phyloP scores from a whole-genome alignment of 2,888 invertebrate genomes.

The Drosophila gaucha region DNA sequence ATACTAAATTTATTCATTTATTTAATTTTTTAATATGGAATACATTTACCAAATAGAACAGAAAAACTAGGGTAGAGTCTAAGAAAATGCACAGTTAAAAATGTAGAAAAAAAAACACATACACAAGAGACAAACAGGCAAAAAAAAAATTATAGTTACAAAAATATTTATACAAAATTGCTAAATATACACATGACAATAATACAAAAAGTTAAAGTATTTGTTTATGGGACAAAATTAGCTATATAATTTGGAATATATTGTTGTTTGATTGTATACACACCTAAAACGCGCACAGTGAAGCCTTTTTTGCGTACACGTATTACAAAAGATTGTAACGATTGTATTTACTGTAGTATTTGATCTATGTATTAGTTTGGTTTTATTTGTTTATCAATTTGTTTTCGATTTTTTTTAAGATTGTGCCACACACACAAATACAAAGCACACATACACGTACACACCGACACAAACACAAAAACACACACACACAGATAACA shows the following conservation, averaged over 20 bases:
- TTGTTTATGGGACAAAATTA: conserved; percentile 33
- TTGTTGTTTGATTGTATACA: conserved; percentile 60
- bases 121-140: conserved; percentile 41
- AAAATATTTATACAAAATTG: conserved; percentile 27
- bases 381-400: conserved; percentile 49
- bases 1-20: conserved; percentile 1
- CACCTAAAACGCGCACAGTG: conserved; percentile 72
- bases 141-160: conserved; percentile 31
- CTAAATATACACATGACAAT: conserved; percentile 51
- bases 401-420: neutral
- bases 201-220: conserved; percentile 21
- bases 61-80: conserved; percentile 17
- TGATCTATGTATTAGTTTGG: conserved; percentile 42
- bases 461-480: conserved; percentile 14
- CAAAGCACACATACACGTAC: conserved; percentile 1
- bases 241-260: conserved; percentile 51
- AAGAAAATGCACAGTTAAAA: conserved; percentile 18
- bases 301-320: conserved; percentile 61
- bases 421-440: conserved; percentile 16
- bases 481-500: conserved; percentile 14
- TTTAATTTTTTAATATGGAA: conserved; percentile 15
- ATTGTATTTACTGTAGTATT: conserved; percentile 42
- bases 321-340: conserved; percentile 44
- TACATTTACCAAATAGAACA: conserved; percentile 7
- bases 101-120: conserved; percentile 10